Conservation (phyloP, 2,888 invertebrate genomes). For the Sepiola atlantica region DNA sequence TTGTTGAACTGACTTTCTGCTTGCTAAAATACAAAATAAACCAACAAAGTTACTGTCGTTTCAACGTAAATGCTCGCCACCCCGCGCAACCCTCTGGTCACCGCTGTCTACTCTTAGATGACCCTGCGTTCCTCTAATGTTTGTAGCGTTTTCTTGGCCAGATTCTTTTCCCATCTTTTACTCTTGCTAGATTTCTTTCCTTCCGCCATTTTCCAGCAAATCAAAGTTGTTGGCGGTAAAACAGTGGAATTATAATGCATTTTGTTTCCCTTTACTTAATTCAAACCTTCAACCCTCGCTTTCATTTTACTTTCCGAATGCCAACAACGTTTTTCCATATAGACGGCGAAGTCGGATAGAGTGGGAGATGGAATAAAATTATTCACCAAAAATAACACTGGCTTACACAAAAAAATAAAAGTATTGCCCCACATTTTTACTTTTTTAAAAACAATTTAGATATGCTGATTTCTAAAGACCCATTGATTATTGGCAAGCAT, state of each 20-base stretch:
- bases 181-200: constrained; percentile 32
- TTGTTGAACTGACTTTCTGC: constrained; percentile 7
- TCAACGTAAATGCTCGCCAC: not conserved
- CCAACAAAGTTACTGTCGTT: not conserved
- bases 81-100: not conserved
- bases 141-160: not conserved
- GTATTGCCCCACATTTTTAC: no score
- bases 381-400: no score
- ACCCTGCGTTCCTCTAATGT: not conserved
- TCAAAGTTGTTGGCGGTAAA: constrained; percentile 1
- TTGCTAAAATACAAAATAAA: not conserved
- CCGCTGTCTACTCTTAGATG: not conserved
- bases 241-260: not conserved
- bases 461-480: no score
- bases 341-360: no score
- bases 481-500: no score
- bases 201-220: constrained; percentile 1
- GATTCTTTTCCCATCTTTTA: not conserved
- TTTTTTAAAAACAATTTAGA: no score
- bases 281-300: not conserved
- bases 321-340: not conserved
- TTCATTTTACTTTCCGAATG: not conserved
- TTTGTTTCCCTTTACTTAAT: not conserved
- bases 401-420: no score
- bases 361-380: no score